These are phyloP conservation scores for Dasyprocta punctata DNA, from an alignment of 2,113 vertebrate genomes.

Conservation along the genomic window DNA sequence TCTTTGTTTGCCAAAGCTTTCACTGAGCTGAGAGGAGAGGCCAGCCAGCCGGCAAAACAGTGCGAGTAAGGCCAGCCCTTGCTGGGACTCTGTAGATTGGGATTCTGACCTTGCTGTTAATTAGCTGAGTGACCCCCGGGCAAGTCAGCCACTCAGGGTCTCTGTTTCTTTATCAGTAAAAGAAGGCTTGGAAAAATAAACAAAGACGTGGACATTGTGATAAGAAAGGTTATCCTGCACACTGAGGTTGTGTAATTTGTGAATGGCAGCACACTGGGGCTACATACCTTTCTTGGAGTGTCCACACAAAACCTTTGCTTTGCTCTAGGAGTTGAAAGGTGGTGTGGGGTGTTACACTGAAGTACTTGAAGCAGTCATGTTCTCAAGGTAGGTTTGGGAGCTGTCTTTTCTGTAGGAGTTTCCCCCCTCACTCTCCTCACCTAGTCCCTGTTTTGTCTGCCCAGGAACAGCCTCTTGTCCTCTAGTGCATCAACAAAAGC, in stretches of 20 bases:
- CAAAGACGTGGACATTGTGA: not conserved
- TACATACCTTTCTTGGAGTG: not conserved
- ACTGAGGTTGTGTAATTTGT: not conserved
- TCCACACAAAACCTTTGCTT: not conserved
- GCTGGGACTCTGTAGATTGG: not conserved
- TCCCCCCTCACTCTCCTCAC: not conserved
- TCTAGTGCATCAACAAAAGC: not conserved
- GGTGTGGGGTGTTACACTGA: not conserved
- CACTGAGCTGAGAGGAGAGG: not conserved
- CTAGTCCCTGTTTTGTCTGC: not conserved
- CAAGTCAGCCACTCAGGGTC: conserved; percentile 37
- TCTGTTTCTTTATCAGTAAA: conserved; percentile 56
- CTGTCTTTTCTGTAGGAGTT: not conserved
- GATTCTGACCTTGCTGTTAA: conserved; percentile 42
- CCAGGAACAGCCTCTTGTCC: not conserved
- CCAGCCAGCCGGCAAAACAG: not conserved
- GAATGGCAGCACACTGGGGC: not conserved
- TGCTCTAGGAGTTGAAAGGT: not conserved
- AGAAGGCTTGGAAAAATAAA: conserved; percentile 67
- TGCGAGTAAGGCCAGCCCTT: not conserved
- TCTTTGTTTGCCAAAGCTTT: conserved; percentile 32
- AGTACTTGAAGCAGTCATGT: too few relatives aligned
- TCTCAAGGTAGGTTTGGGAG: not conserved
- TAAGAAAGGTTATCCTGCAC: conserved; percentile 20
- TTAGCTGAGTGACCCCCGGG: conserved; percentile 54